Evolutionary conservation across 1,140 invertebrate species (phyloP), one percentile per base, ranked within the genome.

Genomic region (Lerema accius): DNA sequence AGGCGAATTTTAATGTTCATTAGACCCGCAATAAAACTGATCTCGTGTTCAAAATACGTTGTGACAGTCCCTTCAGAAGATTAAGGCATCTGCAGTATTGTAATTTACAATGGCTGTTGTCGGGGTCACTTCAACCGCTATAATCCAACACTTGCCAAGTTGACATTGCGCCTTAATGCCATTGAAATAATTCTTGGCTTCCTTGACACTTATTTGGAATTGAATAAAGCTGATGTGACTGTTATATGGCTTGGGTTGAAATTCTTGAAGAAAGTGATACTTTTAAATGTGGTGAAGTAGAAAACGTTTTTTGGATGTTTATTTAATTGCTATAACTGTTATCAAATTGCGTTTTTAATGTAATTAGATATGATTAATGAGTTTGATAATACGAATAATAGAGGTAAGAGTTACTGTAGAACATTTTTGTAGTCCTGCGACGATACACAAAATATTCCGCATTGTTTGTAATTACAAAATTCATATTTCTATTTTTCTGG

Each of bases 111-210:
- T 26, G 35, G 17, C 35, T 53, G 16, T 55, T 55, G 11, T 26
- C 39, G 26, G 23, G 51, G 51, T 43, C 23, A 56, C 39, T 7
- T 14, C 26, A 16, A 56, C n/a, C 51, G 23, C 19, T 56, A 17
- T 56, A 56, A 56, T 43, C 53, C 53, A 45, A 45, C 39, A 43
- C 53, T 43, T 45, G 51, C 10, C 49, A 19, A 28, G 6, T 53
- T 55, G 53, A 56, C 53, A 32, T 56, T 56, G 17, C 37, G 53
- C 10, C 53, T 45, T 56, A 56, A 45, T 28, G 23, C 23, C 40
- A 15, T 17, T 43, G 14, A 55, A 16, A 26, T 28, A 43, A 32
- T 45, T 40, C 50, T 32, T 23, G 28, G 40, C 15, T 35, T 58
- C 26, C 26, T 14, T 28, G 45, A 10, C 15, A 19, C 55, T 58